These are phyloP conservation scores for Agonopterix subpropinquella DNA, from an alignment of 2,888 invertebrate species.

Conservation along the genomic window DNA sequence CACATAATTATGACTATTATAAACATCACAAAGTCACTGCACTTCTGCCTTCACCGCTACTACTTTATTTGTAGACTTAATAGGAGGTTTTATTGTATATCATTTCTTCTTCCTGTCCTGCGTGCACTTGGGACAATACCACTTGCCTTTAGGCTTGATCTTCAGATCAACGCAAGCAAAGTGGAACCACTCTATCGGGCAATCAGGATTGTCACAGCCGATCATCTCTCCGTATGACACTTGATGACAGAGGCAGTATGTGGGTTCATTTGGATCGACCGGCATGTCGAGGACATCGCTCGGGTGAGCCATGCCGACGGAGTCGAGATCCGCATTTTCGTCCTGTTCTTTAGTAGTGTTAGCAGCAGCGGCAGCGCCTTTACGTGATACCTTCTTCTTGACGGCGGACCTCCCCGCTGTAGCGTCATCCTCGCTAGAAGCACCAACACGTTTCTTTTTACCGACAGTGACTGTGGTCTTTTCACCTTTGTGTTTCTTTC, in stretches of 20 bases:
- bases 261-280: slow-evolving; percentile 98
- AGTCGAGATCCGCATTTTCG: slow-evolving; percentile 68
- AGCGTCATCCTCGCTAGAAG: slow-evolving; percentile 69
- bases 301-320: slow-evolving; percentile 82
- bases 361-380: slow-evolving; percentile 49
- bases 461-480: slow-evolving; percentile 52
- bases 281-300: slow-evolving; percentile 95
- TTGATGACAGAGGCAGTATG: slow-evolving; percentile 98
- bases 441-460: slow-evolving; percentile 73
- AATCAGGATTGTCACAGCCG: slow-evolving; percentile 94
- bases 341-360: slow-evolving; percentile 59
- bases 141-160: slow-evolving; percentile 95
- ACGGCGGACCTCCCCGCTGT: slow-evolving; percentile 54
- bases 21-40: slow-evolving; percentile 19
- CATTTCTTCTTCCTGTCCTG: slow-evolving; percentile 88
- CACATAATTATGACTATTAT: background rate
- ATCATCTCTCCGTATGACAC: slow-evolving; percentile 98
- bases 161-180: slow-evolving; percentile 94
- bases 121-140: slow-evolving; percentile 96
- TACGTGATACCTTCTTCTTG: slow-evolving; percentile 61
- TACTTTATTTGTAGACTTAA: slow-evolving; percentile 58
- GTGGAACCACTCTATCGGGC: slow-evolving; percentile 97
- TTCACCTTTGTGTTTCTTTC: slow-evolving; percentile 64
- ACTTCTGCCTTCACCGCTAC: slow-evolving; percentile 52
- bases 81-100: slow-evolving; percentile 50